phyloP scores from a whole-genome alignment of 2,113 vertebrate species.

The Tapirus terrestris region DNA sequence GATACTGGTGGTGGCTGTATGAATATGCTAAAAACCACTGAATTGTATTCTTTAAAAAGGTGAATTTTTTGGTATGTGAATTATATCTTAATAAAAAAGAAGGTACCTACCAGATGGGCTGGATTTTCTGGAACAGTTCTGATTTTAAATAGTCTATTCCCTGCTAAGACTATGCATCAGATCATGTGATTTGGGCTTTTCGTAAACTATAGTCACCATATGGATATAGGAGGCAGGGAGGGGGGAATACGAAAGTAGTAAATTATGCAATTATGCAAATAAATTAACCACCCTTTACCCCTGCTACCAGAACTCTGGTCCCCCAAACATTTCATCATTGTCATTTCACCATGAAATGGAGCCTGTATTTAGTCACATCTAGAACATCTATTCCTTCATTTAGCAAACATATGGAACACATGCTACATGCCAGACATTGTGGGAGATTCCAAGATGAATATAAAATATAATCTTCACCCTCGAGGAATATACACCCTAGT shows the following conservation, averaged over 20 bases:
- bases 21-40: background rate
- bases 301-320: background rate
- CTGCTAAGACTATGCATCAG: background rate
- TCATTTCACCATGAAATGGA: background rate
- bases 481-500: background rate
- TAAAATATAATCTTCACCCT: background rate
- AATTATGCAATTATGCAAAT: background rate
- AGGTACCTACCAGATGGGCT: background rate
- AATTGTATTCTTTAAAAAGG: background rate
- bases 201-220: background rate
- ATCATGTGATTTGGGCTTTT: background rate
- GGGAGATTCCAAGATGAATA: background rate
- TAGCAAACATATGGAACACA: background rate
- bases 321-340: background rate
- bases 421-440: background rate
- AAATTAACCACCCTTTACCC: background rate
- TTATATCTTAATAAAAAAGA: background rate
- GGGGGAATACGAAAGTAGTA: background rate
- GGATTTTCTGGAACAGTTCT: slow-evolving; percentile 15
- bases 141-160: background rate
- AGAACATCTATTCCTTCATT: background rate
- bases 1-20: no score
- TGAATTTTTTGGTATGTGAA: background rate
- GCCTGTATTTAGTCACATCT: background rate
- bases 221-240: background rate